phyloP scores from a whole-genome alignment of 2,888 invertebrate genomes.

The Druceiella hillmani region DNA sequence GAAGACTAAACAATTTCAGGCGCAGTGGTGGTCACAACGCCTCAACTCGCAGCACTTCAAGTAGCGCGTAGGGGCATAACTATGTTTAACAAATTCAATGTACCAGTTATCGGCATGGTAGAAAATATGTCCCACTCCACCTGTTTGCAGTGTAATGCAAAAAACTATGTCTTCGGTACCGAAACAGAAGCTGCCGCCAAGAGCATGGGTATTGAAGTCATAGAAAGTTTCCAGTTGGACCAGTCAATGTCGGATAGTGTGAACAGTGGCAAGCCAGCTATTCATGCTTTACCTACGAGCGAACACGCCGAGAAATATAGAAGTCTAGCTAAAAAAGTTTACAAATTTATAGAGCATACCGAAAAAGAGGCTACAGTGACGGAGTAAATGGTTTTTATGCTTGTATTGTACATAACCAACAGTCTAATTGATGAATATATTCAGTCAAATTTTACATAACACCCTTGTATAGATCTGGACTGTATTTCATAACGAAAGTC shows the following conservation, averaged over 20 bases:
- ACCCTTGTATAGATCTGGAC: no score
- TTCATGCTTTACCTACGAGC: slow-evolving; percentile 59
- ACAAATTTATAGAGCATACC: slow-evolving; percentile 35
- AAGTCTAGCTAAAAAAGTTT: slow-evolving; percentile 42
- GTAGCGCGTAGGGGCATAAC: slow-evolving; percentile 80
- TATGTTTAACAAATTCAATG: slow-evolving; percentile 80
- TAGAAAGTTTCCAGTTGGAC: slow-evolving; percentile 70
- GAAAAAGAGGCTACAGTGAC: neutral
- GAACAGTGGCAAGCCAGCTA: slow-evolving; percentile 71
- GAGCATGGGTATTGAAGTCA: slow-evolving; percentile 59
- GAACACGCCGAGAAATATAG: slow-evolving; percentile 45
- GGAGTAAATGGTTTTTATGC: neutral
- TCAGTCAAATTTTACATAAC: no score
- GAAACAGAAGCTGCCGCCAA: slow-evolving; percentile 56
- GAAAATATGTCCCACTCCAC: slow-evolving; percentile 84
- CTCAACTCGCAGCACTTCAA: slow-evolving; percentile 81
- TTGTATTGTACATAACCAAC: neutral
- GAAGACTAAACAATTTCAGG: no score
- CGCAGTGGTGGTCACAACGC: slow-evolving; percentile 87
- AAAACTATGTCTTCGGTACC: slow-evolving; percentile 68
- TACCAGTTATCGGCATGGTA: slow-evolving; percentile 82
- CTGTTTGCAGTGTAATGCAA: slow-evolving; percentile 72
- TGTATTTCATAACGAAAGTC: no score
- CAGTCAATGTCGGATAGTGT: slow-evolving; percentile 61
- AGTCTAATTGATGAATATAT: neutral